Percentiles rank a stretch among this genome's conserved stretches.
phyloP scores from a whole-genome alignment of 2,113 vertebrate genomes.

The Lophura nycthemera region DNA sequence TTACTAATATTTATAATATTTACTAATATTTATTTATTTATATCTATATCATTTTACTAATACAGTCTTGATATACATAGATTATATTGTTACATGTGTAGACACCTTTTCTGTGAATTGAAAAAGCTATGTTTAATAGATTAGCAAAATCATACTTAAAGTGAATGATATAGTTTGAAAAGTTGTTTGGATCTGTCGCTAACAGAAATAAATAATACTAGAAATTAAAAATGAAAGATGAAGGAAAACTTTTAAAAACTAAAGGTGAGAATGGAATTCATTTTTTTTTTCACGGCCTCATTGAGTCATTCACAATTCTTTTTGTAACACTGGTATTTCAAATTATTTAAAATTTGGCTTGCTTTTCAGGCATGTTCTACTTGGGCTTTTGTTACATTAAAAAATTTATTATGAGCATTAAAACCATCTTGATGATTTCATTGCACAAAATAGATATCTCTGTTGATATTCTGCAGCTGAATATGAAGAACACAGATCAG shows the following conservation, averaged over 20 bases:
- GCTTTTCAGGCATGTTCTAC: slow-evolving; percentile 7
- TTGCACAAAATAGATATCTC: not conserved
- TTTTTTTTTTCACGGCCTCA: not conserved
- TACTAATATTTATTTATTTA: no score
- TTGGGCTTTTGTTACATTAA: not conserved
- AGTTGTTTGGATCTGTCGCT: not conserved
- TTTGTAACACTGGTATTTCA: slow-evolving; percentile 32
- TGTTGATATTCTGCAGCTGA: slow-evolving; percentile 8
- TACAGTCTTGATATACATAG: not conserved
- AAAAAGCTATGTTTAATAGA: not conserved
- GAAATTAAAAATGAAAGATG: not conserved
- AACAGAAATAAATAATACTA: not conserved
- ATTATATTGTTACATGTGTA: not conserved
- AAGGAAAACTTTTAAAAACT: not conserved
- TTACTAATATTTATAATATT: no score
- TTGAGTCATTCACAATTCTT: slow-evolving; percentile 30
- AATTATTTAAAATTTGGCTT: slow-evolving; percentile 10
- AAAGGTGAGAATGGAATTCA: not conserved
- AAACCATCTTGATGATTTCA: slow-evolving; percentile 11
- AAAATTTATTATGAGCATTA: not conserved
- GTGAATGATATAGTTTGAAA: not conserved
- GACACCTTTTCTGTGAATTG: not conserved
- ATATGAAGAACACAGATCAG: not conserved
- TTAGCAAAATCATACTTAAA: not conserved
- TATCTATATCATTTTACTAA: not conserved